Evolutionary conservation across 2,797 vertebrate genomes (phyloP), one percentile per base, ranked within the genome.

Genomic region (Phataginus tricuspis): DNA sequence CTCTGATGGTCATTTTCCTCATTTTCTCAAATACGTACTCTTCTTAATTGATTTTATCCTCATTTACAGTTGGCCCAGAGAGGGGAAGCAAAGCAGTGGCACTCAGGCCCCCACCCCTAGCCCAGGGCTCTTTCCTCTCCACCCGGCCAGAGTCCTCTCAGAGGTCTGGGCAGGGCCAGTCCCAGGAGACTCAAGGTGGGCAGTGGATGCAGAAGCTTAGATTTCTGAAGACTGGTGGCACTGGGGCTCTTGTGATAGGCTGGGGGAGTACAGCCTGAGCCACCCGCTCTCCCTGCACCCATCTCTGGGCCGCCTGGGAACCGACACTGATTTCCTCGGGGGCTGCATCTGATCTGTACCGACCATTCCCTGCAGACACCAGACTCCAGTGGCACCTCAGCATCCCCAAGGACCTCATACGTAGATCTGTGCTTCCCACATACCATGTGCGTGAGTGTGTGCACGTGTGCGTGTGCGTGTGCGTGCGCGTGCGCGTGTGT

Each of bases 51-150:
- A 45, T 37, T 69, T 69, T 42, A 51, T 77, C 74, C 10, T 49
- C 45, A 42, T 90, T 86, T 89, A n/a, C 23, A 66, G 45, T n/a
- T 57, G 92, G 7, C 63, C 5, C 74, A 79, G 13, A 82, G 42
- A 79, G 4, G 14, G 53, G 51, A 61, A 71, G 71, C 5, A 5
- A 39, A 39, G 72, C 34, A 39, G 51, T 29, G 42, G 39, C 0
- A 0, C 14, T 23, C 31, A 74, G 69, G 15, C 13, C 18, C 69
- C 34, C 2, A 10, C 7, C 51, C 82, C 51, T 12, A 71, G 29
- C 12, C 25, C 18, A 39, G 11, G 42, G 25, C 57, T 69, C 7
- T 72, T 85, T 83, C 3, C 13, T 59, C 66, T 18, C 21, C 1
- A 34, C 55, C 21, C 14, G 8, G 21, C 39, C 5, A 3, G n/a